Evolutionary conservation across 2,113 vertebrate species (phyloP), one percentile per base, ranked within the genome.

Genomic region (Ellobius talpinus): DNA sequence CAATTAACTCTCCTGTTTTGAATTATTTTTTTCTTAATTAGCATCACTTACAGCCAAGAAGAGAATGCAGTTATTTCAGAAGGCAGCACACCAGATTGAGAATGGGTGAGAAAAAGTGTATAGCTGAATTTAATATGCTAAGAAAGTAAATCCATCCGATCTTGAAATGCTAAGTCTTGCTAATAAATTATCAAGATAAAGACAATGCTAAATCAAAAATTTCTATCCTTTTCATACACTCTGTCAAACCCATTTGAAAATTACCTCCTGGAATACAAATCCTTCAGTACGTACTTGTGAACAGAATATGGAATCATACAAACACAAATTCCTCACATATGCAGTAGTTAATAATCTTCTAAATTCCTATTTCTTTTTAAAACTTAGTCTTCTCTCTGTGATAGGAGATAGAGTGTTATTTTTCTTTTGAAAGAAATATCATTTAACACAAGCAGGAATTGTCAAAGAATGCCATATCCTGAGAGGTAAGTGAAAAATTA

Each of bases 261-360:
- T 97, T 87, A 97, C 90, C 91, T 98, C 85, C 94, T 97, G 77
- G 96, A 79, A 97, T 93, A 96, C 93, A 98, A 96, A 98, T 98
- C 93, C 73, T 97, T 97, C 97, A 98, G 89, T 96, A 97, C 91
- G 87, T 90, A 76, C 63, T 93, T 92, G 52, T 96, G 97, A 61
- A 31, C 95, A 76, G 91, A 97, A 96, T 97, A 47, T 33, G 29
- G n/a, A 45, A 95, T 29, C 77, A 89, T 95, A 55, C 70, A 77
- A 97, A 89, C 33, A 84, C 11, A 95, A 97, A 93, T 98, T 97
- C 39, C 77, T 74, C 77, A 17, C 84, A 42, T 96, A 93, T 63
- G 66, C 84, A 97, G 91, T 36, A 89, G 73, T 39, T 93, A 65
- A 90, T 97, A 70, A 73, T 96, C 70, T 96, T 50, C 50, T 85